A percentile compares a stretch with the other conserved stretches of the same genome.
phyloP scores from a whole-genome alignment of 2,113 vertebrate genomes.

The Glaucidium brasilianum region DNA sequence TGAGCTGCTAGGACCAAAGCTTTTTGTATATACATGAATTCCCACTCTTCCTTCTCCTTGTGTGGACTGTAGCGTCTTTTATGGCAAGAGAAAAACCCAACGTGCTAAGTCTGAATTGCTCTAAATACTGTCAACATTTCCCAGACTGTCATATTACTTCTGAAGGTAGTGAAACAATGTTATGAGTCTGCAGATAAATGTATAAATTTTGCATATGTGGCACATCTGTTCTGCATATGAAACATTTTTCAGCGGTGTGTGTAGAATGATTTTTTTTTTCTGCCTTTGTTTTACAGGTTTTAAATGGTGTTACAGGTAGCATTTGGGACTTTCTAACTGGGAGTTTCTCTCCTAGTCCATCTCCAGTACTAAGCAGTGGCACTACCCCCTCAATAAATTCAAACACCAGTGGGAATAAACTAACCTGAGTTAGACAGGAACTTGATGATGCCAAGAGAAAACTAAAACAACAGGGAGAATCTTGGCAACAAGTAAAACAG shows the following conservation, averaged over 20 bases:
- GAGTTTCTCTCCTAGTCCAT: constrained; percentile 88
- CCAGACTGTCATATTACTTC: neutral
- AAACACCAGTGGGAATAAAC: constrained; percentile 70
- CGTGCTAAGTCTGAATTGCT: neutral
- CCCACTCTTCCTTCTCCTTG: neutral
- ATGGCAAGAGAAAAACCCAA: neutral
- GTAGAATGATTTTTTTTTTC: neutral
- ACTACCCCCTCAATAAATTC: constrained; percentile 56
- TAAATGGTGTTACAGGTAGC: constrained; percentile 85
- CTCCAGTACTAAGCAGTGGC: constrained; percentile 83
- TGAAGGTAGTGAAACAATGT: neutral
- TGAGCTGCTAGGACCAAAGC: neutral
- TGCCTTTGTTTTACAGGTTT: constrained; percentile 68
- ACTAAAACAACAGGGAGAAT: constrained; percentile 91
- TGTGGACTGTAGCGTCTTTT: neutral
- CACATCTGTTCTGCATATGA: neutral
- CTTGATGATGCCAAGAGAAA: constrained; percentile 88
- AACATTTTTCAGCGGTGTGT: neutral
- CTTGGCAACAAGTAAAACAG: constrained; percentile 91
- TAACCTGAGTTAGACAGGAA: constrained; percentile 83
- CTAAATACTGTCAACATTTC: neutral
- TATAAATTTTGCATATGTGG: neutral
- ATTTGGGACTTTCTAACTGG: constrained; percentile 93
- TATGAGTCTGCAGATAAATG: neutral
- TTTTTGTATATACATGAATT: neutral